Conservation (phyloP, 2,113 vertebrate genomes). For the Pogonocichla stellata region DNA sequence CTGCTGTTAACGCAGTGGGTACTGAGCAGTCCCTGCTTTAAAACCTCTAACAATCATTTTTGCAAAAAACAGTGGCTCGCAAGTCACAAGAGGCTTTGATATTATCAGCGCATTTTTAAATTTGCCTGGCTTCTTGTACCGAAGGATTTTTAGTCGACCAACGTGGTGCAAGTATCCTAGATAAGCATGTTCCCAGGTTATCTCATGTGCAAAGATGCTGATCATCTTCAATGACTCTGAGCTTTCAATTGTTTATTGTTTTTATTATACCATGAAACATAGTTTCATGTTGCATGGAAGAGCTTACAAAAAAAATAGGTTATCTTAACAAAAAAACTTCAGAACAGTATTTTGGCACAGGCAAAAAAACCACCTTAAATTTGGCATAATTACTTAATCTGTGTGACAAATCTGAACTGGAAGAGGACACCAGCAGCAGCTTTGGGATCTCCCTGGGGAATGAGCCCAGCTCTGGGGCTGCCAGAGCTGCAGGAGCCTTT, state of each 20-base stretch:
- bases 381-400: neutral
- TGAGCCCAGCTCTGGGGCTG: fast-evolving
- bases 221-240: neutral
- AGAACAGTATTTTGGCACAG: neutral
- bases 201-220: neutral
- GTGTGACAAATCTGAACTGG: neutral
- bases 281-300: neutral
- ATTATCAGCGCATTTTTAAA: neutral
- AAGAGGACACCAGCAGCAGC: neutral
- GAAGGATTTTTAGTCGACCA: neutral
- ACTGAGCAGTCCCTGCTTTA: neutral
- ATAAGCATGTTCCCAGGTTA: neutral
- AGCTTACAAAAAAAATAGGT: neutral
- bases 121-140: neutral
- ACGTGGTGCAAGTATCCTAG: neutral
- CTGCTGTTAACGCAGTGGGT: neutral
- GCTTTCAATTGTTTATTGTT: neutral
- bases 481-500: neutral
- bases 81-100: neutral
- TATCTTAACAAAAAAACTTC: neutral
- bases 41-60: neutral
- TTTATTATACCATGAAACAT: neutral
- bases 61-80: neutral
- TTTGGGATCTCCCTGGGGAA: neutral
- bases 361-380: neutral